phyloP scores from a whole-genome alignment of 2,888 invertebrate genomes.

The Archips xylosteana region DNA sequence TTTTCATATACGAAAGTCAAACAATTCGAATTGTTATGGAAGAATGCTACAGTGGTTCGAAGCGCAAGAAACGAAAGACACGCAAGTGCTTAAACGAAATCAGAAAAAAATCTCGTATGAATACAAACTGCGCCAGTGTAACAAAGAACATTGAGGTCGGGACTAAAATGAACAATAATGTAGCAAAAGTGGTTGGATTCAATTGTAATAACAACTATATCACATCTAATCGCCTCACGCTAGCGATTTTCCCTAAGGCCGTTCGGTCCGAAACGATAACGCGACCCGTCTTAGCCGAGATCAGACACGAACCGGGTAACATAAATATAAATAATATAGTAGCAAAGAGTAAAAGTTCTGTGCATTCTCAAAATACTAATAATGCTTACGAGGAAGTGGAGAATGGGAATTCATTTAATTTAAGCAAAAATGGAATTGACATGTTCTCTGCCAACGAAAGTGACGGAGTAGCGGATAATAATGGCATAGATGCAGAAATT shows the following conservation, averaged over 20 bases:
- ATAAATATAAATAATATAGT: constrained; percentile 38
- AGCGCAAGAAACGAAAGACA: constrained; percentile 71
- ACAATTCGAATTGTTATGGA: constrained; percentile 52
- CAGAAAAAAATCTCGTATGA: constrained; percentile 61
- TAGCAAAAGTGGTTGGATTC: constrained; percentile 42
- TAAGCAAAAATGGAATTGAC: constrained; percentile 21
- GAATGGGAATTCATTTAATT: constrained; percentile 21
- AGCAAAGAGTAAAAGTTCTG: constrained; percentile 10
- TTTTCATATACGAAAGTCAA: constrained; percentile 12
- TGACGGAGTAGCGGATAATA: constrained; percentile 1
- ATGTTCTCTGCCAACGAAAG: constrained; percentile 27
- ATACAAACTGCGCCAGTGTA: constrained; percentile 28
- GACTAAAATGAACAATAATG: constrained; percentile 33
- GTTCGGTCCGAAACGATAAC: constrained; percentile 73
- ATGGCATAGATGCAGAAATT: constrained; percentile 18
- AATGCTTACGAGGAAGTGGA: not conserved
- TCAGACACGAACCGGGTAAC: constrained; percentile 49
- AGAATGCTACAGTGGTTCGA: constrained; percentile 50
- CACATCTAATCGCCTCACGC: constrained; percentile 66
- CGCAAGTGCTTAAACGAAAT: constrained; percentile 72
- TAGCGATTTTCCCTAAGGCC: constrained; percentile 68
- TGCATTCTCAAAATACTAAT: constrained; percentile 9
- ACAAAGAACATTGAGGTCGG: constrained; percentile 21
- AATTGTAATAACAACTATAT: constrained; percentile 53
- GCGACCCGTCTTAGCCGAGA: constrained; percentile 58